Base-by-base conservation (phyloP, 1,140 invertebrate genomes). In the Platyscapa corneri region DNA sequence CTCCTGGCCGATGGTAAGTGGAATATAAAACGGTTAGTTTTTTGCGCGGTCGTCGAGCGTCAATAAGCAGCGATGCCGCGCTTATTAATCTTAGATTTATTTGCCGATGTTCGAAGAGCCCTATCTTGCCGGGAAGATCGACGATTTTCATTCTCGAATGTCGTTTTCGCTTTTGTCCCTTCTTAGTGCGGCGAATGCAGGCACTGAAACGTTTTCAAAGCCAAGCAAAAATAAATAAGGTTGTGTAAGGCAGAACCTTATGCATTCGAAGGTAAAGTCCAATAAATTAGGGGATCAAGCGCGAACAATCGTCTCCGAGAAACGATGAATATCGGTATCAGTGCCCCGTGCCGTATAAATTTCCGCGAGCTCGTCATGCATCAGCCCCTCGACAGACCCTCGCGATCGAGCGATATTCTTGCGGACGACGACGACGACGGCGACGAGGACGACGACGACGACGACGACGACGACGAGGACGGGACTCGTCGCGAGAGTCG, bases 351-450 rank as follows among this genome's bases (percentile, higher is more conserved):
- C 6, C n/a, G 30, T 10, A 74, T 82, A 82, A 82, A 82, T 82
- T 53, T 27, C 46, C 65, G 12, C 18, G 67, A 56, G 65, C 80
- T 82, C 46, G 80, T 82, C 80, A 74, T 72, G 67, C 80, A 82
- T 82, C 80, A 82, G 67, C 78, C 39, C 37, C n/a, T n/a, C 27
- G 56, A 27, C 77, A 32, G 56, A 60, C 16, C 77, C 23, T 30
- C 37, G 77, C 27, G 77, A 65, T 79, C 77, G 77, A n/a, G 30
- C 7, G 56, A 74, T 74, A 42, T 42, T 42, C 70, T 39, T 27
- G 60, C 27, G 39, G n/a, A 79, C 56, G 37, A 39, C 56, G 56
- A 42, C 42, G 42, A 46, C 42, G 42, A 46, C 42, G 42, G 12
- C 42, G 42, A 46, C 42, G 42, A 46, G 6, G 42, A 46, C 42